phyloP scores from a whole-genome alignment of 2,888 invertebrate genomes.

The Patella ulyssiponensis region DNA sequence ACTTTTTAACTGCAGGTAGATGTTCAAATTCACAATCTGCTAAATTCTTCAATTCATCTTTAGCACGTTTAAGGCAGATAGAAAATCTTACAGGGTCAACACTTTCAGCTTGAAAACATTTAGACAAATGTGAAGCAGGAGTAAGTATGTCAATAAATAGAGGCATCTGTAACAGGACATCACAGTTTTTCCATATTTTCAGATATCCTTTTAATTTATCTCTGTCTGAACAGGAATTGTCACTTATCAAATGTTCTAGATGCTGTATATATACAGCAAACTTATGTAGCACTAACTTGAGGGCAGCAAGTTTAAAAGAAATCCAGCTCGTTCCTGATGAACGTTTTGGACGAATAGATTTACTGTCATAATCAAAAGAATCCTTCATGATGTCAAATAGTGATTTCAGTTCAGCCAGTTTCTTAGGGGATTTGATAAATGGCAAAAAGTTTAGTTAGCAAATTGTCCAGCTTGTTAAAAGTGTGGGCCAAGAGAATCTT shows the following conservation, averaged over 20 bases:
- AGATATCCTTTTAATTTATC: not conserved
- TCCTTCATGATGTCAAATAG: not conserved
- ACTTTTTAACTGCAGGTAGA: no score
- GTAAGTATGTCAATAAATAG: not conserved
- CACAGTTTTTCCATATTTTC: not conserved
- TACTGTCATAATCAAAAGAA: not conserved
- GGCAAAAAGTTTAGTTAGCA: not conserved
- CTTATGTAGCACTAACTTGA: not conserved
- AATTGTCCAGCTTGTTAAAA: not conserved
- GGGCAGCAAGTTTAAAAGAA: not conserved
- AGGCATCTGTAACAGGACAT: not conserved
- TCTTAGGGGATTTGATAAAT: not conserved
- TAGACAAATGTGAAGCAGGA: not conserved
- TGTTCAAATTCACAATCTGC: no score
- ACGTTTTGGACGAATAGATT: not conserved
- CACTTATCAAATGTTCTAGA: not conserved
- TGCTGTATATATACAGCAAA: slow-evolving; percentile 2
- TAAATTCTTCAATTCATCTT: not conserved
- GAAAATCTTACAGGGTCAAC: not conserved
- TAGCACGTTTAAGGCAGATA: not conserved
- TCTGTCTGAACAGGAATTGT: not conserved
- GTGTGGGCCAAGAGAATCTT: not conserved
- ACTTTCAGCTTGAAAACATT: not conserved
- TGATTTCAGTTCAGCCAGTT: not conserved
- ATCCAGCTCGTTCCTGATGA: not conserved